Conservation (phyloP, 2,113 vertebrate genomes). For the Corythornis madagascariensis region DNA sequence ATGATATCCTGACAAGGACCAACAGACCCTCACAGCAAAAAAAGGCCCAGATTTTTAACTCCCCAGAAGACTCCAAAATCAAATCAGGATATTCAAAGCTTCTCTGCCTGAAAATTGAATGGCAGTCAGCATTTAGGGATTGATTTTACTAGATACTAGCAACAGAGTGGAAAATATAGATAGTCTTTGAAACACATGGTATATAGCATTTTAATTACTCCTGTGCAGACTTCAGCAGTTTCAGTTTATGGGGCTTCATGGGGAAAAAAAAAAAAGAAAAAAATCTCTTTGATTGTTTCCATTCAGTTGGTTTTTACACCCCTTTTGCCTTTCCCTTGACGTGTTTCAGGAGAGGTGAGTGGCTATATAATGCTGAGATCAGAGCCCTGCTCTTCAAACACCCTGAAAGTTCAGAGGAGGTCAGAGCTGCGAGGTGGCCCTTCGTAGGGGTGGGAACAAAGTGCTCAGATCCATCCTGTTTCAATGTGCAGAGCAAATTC, state of each 20-base stretch:
- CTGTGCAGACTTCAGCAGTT: conserved; percentile 38
- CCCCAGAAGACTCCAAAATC: neutral
- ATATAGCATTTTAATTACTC: conserved; percentile 7
- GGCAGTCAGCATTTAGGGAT: neutral
- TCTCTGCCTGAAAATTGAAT: neutral
- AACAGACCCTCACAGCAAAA: neutral
- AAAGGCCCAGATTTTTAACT: neutral
- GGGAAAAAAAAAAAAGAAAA: neutral
- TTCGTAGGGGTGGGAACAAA: neutral
- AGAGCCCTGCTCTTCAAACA: neutral
- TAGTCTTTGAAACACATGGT: neutral
- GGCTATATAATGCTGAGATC: neutral
- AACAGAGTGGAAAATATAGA: conserved; percentile 40
- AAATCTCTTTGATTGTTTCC: conserved; percentile 25
- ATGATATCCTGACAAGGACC: neutral
- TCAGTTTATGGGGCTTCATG: neutral
- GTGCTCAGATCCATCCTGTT: neutral
- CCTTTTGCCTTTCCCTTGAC: neutral
- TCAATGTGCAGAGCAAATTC: neutral
- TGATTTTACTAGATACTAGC: neutral
- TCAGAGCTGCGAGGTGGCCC: neutral
- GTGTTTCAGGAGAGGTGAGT: neutral
- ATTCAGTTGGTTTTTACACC: neutral
- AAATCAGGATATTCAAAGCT: neutral
- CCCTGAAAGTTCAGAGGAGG: neutral